These are phyloP conservation scores for Erythrocebus patas DNA, from an alignment of 2,113 vertebrate species.

Conservation along the genomic window DNA sequence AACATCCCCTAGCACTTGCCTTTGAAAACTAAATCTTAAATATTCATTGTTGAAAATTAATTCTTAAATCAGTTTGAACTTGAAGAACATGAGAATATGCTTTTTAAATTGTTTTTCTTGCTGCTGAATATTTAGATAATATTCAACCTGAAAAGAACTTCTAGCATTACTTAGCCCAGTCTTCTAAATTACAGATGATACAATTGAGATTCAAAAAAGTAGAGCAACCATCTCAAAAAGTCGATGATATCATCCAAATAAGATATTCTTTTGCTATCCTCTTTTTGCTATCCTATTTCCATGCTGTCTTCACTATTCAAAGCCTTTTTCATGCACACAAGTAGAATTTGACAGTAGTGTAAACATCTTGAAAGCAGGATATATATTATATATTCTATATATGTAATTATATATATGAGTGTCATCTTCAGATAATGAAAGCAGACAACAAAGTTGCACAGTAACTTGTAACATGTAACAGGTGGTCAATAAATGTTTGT, in stretches of 20 bases:
- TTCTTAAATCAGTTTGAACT: not conserved
- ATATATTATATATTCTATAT: not conserved
- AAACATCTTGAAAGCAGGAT: not conserved
- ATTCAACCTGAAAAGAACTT: not conserved
- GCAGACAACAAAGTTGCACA: not conserved
- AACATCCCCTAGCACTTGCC: not conserved
- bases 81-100: not conserved
- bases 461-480: not conserved
- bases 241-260: not conserved
- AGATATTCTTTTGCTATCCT: not conserved
- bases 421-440: not conserved
- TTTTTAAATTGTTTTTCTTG: not conserved
- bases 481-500: not conserved
- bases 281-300: not conserved
- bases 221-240: not conserved
- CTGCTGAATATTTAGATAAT: not conserved
- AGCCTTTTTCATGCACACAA: not conserved
- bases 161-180: not conserved
- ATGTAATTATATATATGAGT: not conserved
- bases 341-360: not conserved
- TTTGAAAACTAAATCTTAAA: constrained; percentile 22
- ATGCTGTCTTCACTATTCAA: not conserved
- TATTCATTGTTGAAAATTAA: constrained; percentile 16
- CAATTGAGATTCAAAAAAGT: not conserved
- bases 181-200: not conserved